Conservation (phyloP, 2,888 invertebrate genomes). For the Cerastis leucographa region DNA sequence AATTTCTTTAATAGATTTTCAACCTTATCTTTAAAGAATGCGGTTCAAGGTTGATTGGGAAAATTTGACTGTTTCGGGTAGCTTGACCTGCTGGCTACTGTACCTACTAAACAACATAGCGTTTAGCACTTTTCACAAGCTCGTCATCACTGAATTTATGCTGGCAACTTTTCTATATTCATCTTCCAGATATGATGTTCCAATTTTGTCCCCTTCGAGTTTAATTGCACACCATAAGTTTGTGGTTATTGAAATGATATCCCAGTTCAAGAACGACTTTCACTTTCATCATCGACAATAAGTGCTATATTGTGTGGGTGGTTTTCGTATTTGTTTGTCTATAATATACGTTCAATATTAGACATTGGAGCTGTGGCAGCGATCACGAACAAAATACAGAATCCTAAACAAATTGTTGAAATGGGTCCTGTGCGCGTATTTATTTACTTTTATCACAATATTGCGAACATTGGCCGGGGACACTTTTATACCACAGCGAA, state of each 20-base stretch:
- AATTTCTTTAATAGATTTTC: no score
- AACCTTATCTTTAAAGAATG: no score
- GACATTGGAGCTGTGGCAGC: constrained; percentile 30
- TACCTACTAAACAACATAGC: background rate
- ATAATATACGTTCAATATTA: constrained; percentile 47
- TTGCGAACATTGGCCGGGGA: constrained; percentile 73
- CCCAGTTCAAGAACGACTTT: constrained; percentile 34
- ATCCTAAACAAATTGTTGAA: constrained; percentile 82
- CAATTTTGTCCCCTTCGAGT: background rate
- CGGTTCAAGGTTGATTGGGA: no score
- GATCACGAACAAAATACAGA: constrained; percentile 71
- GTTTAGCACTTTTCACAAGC: constrained; percentile 1
- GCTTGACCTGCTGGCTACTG: no score
- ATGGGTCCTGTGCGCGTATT: constrained; percentile 75
- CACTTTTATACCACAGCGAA: constrained; percentile 72
- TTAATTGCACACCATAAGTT: background rate
- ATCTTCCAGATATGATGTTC: background rate
- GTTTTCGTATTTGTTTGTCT: constrained; percentile 47
- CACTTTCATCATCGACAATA: constrained; percentile 47
- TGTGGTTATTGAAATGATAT: constrained; percentile 11
- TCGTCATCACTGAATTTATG: background rate
- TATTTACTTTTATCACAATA: constrained; percentile 82
- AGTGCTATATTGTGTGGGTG: constrained; percentile 32
- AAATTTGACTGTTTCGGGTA: no score
- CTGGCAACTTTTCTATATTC: background rate